Percentiles rank a stretch among this genome's conserved stretches.
These are phyloP conservation scores for Tauraco erythrolophus DNA, from an alignment of 2,113 vertebrate genomes.

Conservation along the genomic window DNA sequence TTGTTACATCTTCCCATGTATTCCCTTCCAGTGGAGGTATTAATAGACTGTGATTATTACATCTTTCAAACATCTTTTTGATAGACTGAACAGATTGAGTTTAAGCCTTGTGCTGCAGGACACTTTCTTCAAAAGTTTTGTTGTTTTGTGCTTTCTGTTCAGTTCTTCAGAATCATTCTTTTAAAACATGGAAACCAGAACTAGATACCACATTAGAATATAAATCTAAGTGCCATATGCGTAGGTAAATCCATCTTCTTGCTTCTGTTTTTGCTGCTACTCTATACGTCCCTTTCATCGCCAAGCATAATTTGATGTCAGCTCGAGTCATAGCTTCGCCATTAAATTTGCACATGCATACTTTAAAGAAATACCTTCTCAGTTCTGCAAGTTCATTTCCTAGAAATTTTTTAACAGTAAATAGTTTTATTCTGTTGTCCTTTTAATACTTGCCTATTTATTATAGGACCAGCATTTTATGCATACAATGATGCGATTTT, in stretches of 20 bases:
- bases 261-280: not conserved
- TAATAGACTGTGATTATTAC: not conserved
- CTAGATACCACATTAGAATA: not conserved
- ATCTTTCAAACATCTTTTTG: not conserved
- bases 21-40: not conserved
- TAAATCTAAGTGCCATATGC: not conserved
- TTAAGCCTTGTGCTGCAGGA: not conserved
- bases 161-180: not conserved
- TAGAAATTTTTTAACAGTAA: not conserved
- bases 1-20: not conserved
- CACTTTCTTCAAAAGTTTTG: not conserved
- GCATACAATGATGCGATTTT: slow-evolving; percentile 95
- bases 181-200: not conserved
- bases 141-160: not conserved
- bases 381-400: not conserved
- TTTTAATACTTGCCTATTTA: not conserved
- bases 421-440: not conserved
- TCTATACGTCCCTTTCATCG: not conserved
- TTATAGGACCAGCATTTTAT: slow-evolving; percentile 90
- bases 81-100: not conserved
- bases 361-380: not conserved
- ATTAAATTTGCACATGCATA: not conserved
- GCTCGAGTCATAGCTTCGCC: not conserved
- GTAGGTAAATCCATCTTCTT: not conserved
- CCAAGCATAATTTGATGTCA: not conserved